Percentiles rank a stretch among this genome's conserved stretches.
These are phyloP conservation scores for Phaedon cochleariae DNA, from an alignment of 2,888 invertebrate genomes.

Conservation along the genomic window DNA sequence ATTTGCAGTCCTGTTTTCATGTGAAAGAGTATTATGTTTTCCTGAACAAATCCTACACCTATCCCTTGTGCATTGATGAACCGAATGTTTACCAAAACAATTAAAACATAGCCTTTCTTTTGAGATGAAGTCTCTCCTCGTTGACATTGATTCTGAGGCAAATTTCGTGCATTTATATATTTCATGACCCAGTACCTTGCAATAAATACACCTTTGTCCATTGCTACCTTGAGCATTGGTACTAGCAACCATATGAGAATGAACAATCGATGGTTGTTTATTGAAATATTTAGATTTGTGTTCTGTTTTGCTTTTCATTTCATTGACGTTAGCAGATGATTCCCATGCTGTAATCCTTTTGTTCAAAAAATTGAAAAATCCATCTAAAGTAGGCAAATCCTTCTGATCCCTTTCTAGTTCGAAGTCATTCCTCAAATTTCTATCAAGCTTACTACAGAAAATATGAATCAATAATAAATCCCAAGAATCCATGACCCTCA, in stretches of 20 bases:
- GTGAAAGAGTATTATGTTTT: not conserved
- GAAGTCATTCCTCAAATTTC: no score
- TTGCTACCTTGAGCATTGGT: not conserved
- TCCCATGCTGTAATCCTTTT: no score
- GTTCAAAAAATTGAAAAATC: no score
- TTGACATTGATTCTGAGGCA: not conserved
- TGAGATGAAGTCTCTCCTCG: not conserved
- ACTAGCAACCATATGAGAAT: no score
- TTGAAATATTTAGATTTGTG: not conserved
- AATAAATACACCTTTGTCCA: not conserved
- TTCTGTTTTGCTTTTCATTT: no score
- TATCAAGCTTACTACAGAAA: no score
- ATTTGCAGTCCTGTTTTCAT: not conserved
- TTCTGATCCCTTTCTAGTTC: no score
- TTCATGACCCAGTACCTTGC: not conserved
- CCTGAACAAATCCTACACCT: not conserved
- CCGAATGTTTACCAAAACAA: not conserved
- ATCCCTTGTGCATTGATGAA: not conserved
- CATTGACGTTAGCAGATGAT: no score
- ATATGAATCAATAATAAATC: no score
- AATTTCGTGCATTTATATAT: not conserved
- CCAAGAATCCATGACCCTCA: constrained; percentile 7
- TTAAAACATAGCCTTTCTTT: not conserved
- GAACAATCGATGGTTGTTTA: not conserved
- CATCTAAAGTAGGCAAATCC: no score